phyloP scores from a whole-genome alignment of 2,888 invertebrate genomes.

The Crocallis elinguaria region DNA sequence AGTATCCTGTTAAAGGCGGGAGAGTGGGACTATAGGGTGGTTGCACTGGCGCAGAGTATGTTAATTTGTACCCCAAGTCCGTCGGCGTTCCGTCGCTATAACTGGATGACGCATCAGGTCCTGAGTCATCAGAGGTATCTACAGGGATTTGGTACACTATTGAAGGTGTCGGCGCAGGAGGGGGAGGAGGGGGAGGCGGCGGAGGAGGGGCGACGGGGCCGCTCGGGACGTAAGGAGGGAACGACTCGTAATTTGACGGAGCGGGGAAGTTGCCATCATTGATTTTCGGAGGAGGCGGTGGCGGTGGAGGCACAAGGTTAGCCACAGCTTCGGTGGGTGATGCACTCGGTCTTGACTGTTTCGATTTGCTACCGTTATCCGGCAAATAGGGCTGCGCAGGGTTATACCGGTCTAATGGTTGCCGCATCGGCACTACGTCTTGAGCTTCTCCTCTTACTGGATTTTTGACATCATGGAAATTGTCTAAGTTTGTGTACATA shows the following conservation, averaged over 20 bases:
- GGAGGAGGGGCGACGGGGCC: slow-evolving; percentile 31
- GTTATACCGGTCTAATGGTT: slow-evolving; percentile 75
- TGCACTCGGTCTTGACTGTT: slow-evolving; percentile 53
- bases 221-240: slow-evolving; percentile 68
- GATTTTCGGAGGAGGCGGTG: slow-evolving; percentile 59
- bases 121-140: slow-evolving; percentile 45
- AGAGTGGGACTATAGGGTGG: slow-evolving; percentile 57
- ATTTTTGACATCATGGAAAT: slow-evolving; percentile 63
- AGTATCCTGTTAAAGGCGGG: slow-evolving; percentile 61
- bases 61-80: slow-evolving; percentile 67
- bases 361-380: slow-evolving; percentile 64
- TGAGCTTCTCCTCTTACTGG: slow-evolving; percentile 78
- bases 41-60: slow-evolving; percentile 49
- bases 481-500: slow-evolving; percentile 67
- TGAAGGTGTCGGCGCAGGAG: slow-evolving; percentile 37
- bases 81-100: slow-evolving; percentile 51
- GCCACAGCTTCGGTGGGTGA: slow-evolving; percentile 56
- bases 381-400: slow-evolving; percentile 80
- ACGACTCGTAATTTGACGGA: slow-evolving; percentile 71
- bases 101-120: slow-evolving; percentile 42
- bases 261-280: slow-evolving; percentile 65
- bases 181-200: slow-evolving; percentile 34
- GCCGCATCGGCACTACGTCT: slow-evolving; percentile 55
- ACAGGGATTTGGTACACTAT: slow-evolving; percentile 51
- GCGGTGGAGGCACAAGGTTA: slow-evolving; percentile 69